Base-by-base conservation (phyloP, 2,113 vertebrate species). In the Chaetura pelagica region DNA sequence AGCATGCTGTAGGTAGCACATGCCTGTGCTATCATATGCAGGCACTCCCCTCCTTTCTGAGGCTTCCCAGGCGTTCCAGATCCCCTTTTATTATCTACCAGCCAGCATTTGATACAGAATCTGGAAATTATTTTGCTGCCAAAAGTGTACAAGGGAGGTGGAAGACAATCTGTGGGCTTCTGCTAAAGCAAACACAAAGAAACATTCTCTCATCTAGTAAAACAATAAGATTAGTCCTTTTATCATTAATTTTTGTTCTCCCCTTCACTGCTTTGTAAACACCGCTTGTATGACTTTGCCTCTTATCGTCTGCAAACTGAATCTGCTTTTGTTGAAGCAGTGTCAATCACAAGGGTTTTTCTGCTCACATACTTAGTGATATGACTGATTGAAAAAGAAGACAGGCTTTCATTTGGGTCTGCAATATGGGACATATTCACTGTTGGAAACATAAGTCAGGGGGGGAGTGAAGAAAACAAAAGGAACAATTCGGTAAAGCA, bases 161-260 rank as follows among this genome's bases (percentile, higher is more conserved):
- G 94, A 84, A 86, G 72, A 88, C 87, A 96, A 89, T 78, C 90
- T 42, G 91, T 92, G 89, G 40, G 93, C 89, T 97, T 95, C 92
- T 95, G 92, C 96, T 96, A 95, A 95, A 96, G 94, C 94, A 97
- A 98, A 97, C 97, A 98, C 94, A 97, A 96, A 97, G 97, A 95
- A 84, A 77, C 80, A 81, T 97, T 97, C 95, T 96, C 96, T 97
- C 97, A 96, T 97, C 96, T 92, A 92, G 96, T 84, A 96, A 97
- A 98, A 98, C 97, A 98, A 96, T 98, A 95, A 97, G 97, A 98
- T 98, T 98, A 98, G 97, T 95, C 95, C 95, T 97, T 98, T 98
- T 98, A 98, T 98, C 97, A 87, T 96, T 96, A 97, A 75, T 97
- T 96, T 97, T 96, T 97, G 97, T 96, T 87, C 94, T 97, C 93